phyloP scores from a whole-genome alignment of 2,113 vertebrate species.

The Delphinapterus leucas region DNA sequence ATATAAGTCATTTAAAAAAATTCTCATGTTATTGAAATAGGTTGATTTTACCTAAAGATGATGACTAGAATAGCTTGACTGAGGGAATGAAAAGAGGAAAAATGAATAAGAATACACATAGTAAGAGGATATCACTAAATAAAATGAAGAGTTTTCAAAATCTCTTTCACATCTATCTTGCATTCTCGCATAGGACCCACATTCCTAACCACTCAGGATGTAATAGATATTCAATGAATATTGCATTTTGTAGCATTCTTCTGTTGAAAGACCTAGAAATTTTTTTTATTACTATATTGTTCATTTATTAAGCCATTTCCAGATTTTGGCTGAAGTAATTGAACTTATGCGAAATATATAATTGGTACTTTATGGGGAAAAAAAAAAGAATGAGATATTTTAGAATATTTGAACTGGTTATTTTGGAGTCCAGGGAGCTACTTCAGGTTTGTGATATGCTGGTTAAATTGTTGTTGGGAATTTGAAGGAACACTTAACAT shows the following conservation, averaged over 20 bases:
- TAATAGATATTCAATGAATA: not conserved
- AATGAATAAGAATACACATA: not conserved
- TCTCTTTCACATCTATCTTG: not conserved
- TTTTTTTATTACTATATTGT: not conserved
- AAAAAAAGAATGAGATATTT: not conserved
- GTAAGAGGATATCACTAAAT: not conserved
- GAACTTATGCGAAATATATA: not conserved
- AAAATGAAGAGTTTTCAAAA: not conserved
- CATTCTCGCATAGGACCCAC: not conserved
- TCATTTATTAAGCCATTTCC: not conserved
- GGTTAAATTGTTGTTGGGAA: not conserved
- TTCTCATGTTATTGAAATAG: not conserved
- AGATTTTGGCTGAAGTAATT: not conserved
- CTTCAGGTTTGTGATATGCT: rapidly evolving
- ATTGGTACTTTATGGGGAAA: not conserved
- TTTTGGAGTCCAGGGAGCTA: not conserved
- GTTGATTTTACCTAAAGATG: not conserved
- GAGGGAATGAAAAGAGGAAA: not conserved
- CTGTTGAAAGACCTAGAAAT: not conserved
- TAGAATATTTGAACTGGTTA: not conserved
- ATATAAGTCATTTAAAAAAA: not conserved
- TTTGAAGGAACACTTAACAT: not conserved
- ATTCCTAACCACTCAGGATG: not conserved
- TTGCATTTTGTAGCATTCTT: not conserved
- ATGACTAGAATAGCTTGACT: not conserved